phyloP scores from a whole-genome alignment of 2,797 vertebrate species.

The Moxostoma hubbsi region DNA sequence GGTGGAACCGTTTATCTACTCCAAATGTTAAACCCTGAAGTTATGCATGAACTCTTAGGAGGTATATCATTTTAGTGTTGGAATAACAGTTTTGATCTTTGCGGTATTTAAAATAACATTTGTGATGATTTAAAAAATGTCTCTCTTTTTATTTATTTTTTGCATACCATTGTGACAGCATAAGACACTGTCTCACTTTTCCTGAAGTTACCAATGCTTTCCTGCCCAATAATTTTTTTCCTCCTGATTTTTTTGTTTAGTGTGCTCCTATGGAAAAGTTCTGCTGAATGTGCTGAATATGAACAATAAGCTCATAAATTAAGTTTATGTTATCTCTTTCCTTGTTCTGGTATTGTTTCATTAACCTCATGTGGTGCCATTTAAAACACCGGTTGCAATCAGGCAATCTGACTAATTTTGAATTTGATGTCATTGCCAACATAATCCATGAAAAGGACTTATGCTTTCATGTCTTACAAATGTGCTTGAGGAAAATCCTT shows the following conservation, averaged over 20 bases:
- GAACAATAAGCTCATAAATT: constrained; percentile 46
- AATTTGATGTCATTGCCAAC: constrained; percentile 70
- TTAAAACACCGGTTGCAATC: constrained; percentile 57
- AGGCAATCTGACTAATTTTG: constrained; percentile 70
- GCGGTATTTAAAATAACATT: not conserved
- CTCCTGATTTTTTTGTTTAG: too few species aligned
- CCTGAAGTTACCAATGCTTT: not conserved
- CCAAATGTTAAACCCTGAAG: too few species aligned
- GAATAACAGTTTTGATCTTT: too few species aligned
- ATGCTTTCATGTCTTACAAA: constrained; percentile 82
- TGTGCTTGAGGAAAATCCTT: constrained; percentile 76
- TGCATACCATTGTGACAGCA: not conserved
- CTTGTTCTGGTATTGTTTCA: constrained; percentile 58
- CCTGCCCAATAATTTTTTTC: too few species aligned
- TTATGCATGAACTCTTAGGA: too few species aligned
- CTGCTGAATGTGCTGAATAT: not conserved
- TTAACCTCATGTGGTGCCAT: constrained; percentile 55
- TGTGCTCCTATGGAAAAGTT: not conserved
- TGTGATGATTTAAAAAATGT: not conserved
- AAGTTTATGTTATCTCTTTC: constrained; percentile 46
- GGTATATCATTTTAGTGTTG: too few species aligned
- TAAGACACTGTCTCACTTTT: not conserved
- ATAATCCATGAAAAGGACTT: constrained; percentile 79
- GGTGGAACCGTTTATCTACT: too few species aligned
- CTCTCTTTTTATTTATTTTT: not conserved